A percentile compares a stretch with the other conserved stretches of the same genome.
phyloP scores from a whole-genome alignment of 2,888 invertebrate species.

The Micoletzkya japonica region DNA sequence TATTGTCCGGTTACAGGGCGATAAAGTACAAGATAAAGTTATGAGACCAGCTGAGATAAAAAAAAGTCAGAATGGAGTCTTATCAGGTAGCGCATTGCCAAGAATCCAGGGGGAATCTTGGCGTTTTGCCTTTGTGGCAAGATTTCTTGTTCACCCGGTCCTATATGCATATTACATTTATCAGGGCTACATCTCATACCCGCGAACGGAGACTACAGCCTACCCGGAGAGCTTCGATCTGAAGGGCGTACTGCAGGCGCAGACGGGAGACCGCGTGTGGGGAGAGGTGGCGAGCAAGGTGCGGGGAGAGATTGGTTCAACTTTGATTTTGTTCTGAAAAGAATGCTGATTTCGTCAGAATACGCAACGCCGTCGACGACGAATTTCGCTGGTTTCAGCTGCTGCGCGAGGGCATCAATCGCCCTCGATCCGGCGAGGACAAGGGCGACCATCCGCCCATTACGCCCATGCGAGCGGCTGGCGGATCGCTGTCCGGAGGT shows the following conservation, averaged over 20 bases:
- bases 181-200: slow-evolving; percentile 72
- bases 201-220: slow-evolving; percentile 94
- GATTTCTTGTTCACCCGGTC: too few relatives aligned
- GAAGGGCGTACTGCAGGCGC: slow-evolving; percentile 70
- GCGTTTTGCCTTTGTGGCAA: background rate
- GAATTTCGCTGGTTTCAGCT: slow-evolving; percentile 33
- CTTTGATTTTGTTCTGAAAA: background rate
- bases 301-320: slow-evolving; percentile 32
- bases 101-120: background rate
- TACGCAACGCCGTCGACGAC: background rate
- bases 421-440: slow-evolving; percentile 84
- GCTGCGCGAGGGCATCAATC: slow-evolving; percentile 73
- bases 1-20: too few relatives aligned
- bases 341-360: background rate
- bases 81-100: background rate
- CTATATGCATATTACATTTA: too few relatives aligned
- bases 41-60: slow-evolving; percentile 25
- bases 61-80: too few relatives aligned
- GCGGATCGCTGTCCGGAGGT: slow-evolving; percentile 72
- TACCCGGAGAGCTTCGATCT: slow-evolving; percentile 94
- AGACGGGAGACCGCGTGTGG: slow-evolving; percentile 78
- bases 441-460: slow-evolving; percentile 99
- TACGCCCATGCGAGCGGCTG: slow-evolving; percentile 83
- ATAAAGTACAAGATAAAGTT: too few relatives aligned
- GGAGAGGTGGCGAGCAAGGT: slow-evolving; percentile 77